Evolutionary conservation across 2,113 vertebrate genomes (phyloP).

Genomic region (Eolophus roseicapilla): DNA sequence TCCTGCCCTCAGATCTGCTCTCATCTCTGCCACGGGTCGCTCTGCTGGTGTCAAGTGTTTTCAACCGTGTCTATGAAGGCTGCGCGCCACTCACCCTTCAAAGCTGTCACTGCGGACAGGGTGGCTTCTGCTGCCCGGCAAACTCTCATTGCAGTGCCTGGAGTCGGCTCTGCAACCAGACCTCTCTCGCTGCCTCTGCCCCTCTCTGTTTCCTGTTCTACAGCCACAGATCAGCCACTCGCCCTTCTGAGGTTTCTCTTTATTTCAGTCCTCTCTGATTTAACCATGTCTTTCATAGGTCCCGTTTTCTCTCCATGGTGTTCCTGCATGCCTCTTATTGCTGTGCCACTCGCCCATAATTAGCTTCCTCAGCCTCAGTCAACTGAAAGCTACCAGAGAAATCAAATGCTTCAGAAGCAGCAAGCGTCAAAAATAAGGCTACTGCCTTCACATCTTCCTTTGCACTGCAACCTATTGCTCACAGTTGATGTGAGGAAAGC

Average conservation of each 20-base stretch:
- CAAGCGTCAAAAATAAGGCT: neutral
- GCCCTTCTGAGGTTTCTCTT: neutral
- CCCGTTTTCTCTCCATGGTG: neutral
- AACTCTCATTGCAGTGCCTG: neutral
- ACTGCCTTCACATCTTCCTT: neutral
- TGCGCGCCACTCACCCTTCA: neutral
- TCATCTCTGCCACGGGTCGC: neutral
- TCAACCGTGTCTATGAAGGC: neutral
- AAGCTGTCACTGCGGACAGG: neutral
- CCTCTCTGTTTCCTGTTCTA: neutral
- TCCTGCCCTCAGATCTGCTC: neutral
- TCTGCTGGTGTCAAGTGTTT: neutral
- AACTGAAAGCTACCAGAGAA: neutral
- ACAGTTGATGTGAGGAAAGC: neutral
- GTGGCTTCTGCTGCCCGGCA: neutral
- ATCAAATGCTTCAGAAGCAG: constrained; percentile 17
- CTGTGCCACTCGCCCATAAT: neutral
- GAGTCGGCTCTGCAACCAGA: neutral
- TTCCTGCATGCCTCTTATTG: neutral
- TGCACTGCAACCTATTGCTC: neutral
- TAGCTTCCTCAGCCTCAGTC: neutral
- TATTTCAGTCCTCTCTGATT: constrained; percentile 31
- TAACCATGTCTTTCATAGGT: constrained; percentile 1
- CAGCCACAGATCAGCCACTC: constrained; percentile 9
- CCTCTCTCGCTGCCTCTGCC: neutral